Evolutionary conservation across 1,140 invertebrate species (phyloP).

Genomic region (Ctenoplectra terminalis): DNA sequence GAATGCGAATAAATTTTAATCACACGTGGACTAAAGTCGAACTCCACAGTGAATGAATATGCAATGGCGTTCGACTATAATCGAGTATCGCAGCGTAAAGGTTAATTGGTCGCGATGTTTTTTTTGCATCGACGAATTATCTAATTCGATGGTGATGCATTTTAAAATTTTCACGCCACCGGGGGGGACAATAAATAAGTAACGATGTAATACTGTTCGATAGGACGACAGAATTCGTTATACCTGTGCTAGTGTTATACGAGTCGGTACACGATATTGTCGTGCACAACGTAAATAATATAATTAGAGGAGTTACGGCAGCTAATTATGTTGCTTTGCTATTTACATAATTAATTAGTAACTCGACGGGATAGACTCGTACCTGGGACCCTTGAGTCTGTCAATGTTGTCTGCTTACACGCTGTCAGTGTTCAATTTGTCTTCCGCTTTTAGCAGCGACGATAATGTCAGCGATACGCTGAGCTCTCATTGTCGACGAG

Average conservation of each 20-base stretch:
- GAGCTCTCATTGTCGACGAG: neutral
- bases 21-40: too few relatives aligned
- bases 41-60: too few relatives aligned
- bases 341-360: conserved; percentile 57
- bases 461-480: neutral
- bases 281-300: conserved; percentile 47
- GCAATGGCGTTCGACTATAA: too few relatives aligned
- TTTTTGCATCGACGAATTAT: too few relatives aligned
- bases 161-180: neutral
- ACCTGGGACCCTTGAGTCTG: neutral
- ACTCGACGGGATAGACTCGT: conserved; percentile 20
- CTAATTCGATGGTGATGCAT: too few relatives aligned
- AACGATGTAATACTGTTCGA: conserved; percentile 1
- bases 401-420: neutral
- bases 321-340: conserved; percentile 53
- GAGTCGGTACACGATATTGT: conserved; percentile 24
- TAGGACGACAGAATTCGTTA: conserved; percentile 46
- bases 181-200: conserved; percentile 5
- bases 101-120: too few relatives aligned
- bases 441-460: too few relatives aligned
- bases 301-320: conserved; percentile 56
- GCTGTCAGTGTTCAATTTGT: neutral
- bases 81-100: too few relatives aligned
- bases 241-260: conserved; percentile 11
- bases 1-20: too few relatives aligned